These are phyloP conservation scores for Dolichallabes microphthalmus DNA, from an alignment of 2,113 vertebrate species.

Conservation along the genomic window DNA sequence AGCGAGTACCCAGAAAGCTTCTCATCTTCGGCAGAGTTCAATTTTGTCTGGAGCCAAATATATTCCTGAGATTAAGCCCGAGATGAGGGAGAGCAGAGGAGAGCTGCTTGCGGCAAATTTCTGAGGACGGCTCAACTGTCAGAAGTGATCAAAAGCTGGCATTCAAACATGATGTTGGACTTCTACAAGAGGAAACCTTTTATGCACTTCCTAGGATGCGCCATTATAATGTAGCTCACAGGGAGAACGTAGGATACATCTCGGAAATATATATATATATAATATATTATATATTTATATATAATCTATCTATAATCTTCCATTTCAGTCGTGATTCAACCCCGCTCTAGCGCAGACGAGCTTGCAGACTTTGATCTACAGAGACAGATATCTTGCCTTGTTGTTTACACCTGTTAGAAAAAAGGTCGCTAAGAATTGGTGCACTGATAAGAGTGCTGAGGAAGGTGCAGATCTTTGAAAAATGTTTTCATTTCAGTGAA, in stretches of 20 bases:
- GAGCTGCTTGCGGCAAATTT: slow-evolving; percentile 48
- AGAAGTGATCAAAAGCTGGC: slow-evolving; percentile 55
- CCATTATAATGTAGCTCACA: slow-evolving; percentile 47
- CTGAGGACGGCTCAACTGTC: slow-evolving; percentile 56
- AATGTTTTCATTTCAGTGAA: slow-evolving; percentile 3
- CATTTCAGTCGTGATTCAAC: slow-evolving; percentile 28
- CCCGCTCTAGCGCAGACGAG: slow-evolving; percentile 24
- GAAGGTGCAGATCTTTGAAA: slow-evolving; percentile 19
- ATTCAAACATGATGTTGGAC: slow-evolving; percentile 48
- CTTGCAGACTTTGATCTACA: slow-evolving; percentile 33
- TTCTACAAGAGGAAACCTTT: slow-evolving; percentile 53
- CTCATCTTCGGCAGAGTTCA: slow-evolving; percentile 32
- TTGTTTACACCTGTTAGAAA: slow-evolving; percentile 41
- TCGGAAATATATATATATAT: neutral
- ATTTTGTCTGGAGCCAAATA: slow-evolving; percentile 46
- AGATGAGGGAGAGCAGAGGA: slow-evolving; percentile 15
- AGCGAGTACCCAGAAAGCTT: neutral
- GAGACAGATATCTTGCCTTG: slow-evolving; percentile 21
- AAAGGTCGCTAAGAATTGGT: slow-evolving; percentile 23
- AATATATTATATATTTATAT: neutral
- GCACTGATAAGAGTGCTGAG: slow-evolving; percentile 5
- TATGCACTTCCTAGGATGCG: slow-evolving; percentile 46
- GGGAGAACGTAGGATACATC: neutral
- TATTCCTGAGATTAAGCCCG: slow-evolving; percentile 51
- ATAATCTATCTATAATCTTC: slow-evolving; percentile 33